Evolutionary conservation across 2,797 vertebrate genomes (phyloP).

Genomic region (Betta splendens): DNA sequence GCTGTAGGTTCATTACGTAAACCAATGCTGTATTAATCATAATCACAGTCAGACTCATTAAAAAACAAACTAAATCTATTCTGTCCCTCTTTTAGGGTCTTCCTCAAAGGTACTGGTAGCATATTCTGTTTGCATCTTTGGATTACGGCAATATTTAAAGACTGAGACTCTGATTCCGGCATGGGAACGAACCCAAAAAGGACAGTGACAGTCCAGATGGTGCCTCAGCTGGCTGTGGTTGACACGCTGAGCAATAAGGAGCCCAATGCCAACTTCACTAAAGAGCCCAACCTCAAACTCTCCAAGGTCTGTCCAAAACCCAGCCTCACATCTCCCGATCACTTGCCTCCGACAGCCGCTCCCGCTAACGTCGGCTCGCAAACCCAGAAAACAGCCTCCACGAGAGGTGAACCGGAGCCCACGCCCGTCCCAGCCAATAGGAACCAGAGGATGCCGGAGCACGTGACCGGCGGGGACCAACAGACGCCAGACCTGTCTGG

Average conservation of each 20-base stretch:
- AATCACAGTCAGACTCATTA: not conserved
- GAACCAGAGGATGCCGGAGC: constrained; percentile 59
- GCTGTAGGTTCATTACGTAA: no score
- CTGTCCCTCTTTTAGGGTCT: constrained; percentile 62
- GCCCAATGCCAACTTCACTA: constrained; percentile 74
- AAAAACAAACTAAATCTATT: constrained; percentile 41
- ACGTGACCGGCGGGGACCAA: constrained; percentile 42
- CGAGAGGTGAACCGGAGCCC: constrained; percentile 36
- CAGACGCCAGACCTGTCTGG: constrained; percentile 45
- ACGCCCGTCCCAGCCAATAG: constrained; percentile 56
- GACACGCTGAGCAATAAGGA: constrained; percentile 78
- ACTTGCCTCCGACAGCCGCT: constrained; percentile 57
- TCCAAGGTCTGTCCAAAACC: constrained; percentile 77
- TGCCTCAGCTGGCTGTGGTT: constrained; percentile 77
- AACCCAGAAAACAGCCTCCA: constrained; percentile 38
- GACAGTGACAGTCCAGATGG: constrained; percentile 85
- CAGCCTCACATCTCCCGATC: constrained; percentile 37
- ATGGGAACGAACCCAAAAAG: constrained; percentile 95
- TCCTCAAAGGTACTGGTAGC: constrained; percentile 27
- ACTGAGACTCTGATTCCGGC: constrained; percentile 57
- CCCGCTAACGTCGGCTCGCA: constrained; percentile 22
- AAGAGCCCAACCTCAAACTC: constrained; percentile 61
- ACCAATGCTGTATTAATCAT: no score
- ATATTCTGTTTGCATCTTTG: constrained; percentile 53
- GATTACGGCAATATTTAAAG: constrained; percentile 61